Evolutionary conservation across 1,140 invertebrate genomes (phyloP), one percentile per base, ranked within the genome.

Genomic region (Ridgeia piscesae): DNA sequence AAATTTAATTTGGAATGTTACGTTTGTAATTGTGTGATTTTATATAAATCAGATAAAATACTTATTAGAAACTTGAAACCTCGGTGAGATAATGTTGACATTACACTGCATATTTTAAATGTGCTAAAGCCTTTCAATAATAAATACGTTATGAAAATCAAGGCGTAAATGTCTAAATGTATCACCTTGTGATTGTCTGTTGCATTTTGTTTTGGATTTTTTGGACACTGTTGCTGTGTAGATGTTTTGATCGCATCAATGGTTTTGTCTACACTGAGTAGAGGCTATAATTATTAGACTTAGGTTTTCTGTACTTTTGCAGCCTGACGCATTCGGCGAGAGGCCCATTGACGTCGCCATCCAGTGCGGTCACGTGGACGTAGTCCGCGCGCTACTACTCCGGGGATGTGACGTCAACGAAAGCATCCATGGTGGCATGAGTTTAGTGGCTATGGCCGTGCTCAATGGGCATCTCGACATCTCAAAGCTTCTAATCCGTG

Each of bases 401-500:
- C 58, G 58, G 58, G 58, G 58, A 31, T 77, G 58, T 77, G 58
- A 77, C 58, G 58, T 77, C 58, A 77, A 77, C 58, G 58, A 77
- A 31, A 77, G 58, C 58, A 77, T 77, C 2, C 58, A 77, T 31
- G 58, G 58, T 31, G 58, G 58, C 58, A 77, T 77, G 58, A 77
- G 58, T 77, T 77, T 77, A 77, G 58, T 77, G 58, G 58, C 58
- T 77, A 77, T 77, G 58, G 58, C 58, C 58, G 58, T 77, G 58
- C 58, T 77, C 58, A 77, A 77, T 31, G 58, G 58, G 58, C 58
- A 77, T 6, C 58, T 77, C 58, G 27, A 77, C 58, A 77, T 77
- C 58, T 77, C 58, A 77, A 8, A 77, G 58, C 58, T 77, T 77
- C 58, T 77, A 21, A 77, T 77, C 11, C 14, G 58, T 31, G 58